Evolutionary conservation across 2,888 invertebrate genomes (phyloP), one percentile per base, ranked within the genome.

Genomic region (Dyspetes luteomarginatus): DNA sequence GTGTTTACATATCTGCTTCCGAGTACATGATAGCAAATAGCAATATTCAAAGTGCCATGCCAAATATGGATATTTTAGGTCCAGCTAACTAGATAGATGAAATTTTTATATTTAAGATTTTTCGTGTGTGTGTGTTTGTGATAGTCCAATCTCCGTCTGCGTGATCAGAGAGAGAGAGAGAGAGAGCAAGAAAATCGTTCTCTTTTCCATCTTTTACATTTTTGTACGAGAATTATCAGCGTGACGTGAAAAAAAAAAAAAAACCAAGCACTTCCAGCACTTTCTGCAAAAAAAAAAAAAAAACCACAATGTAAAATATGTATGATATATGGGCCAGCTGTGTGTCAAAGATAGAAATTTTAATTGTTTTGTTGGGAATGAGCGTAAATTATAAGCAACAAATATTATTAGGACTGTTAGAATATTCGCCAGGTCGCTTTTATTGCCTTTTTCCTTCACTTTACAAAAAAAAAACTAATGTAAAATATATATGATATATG

Each of bases 1-100:
- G 96, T 24, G 90, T 96, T 30, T 98, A 98, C 90, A 97, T 98
- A 86, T 94, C 96, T 0, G 94, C 96, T 4, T 97, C 98, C 0
- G 98, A 98, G 91, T 98, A 97, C 90, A 95, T 96, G 89, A 90
- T 92, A 77, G 89, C 90, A 1, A 84, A 88, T 15, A 89, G 87
- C 74, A 85, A 86, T 64, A 79, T 89, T 15, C 89, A 90, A 58
- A 89, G 91, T 48, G 85, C 89, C 22, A 86, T 85, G 3, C 83
- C 91, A 15, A 90, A 89, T 56, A 71, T 91, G 72, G 89, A 88
- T 81, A 84, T 88, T 50, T 48, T 90, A 67, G 83, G 86, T 55
- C 83, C 88, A 48, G 79, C 64, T 5, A 82, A 83, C 64, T 78
- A 78, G 82, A 62, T 45, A 64, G 15, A 64, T 60, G 1, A 41